Evolutionary conservation across 2,797 vertebrate genomes (phyloP).

Genomic region (Sebastes matsubarae): DNA sequence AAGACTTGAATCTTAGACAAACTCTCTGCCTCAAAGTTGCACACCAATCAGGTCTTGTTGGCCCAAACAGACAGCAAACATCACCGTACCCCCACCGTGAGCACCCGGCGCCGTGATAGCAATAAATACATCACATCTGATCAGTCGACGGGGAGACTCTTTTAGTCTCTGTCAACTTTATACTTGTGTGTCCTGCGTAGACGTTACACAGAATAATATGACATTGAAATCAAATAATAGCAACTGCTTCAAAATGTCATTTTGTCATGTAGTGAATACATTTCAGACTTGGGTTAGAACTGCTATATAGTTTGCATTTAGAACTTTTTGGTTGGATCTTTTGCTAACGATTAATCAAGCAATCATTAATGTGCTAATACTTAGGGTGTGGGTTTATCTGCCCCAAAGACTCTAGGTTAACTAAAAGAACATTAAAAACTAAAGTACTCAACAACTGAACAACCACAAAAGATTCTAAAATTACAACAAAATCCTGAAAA

Average conservation of each 20-base stretch:
- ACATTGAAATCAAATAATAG: not conserved
- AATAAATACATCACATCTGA: not conserved
- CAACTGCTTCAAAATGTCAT: too few relatives aligned
- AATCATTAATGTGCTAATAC: not conserved
- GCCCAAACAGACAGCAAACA: not conserved
- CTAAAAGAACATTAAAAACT: not conserved
- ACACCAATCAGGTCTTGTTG: not conserved
- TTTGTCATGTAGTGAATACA: not conserved
- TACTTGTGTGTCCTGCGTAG: not conserved
- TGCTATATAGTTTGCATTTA: not conserved
- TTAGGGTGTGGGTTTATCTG: not conserved
- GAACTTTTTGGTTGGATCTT: not conserved
- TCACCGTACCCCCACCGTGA: not conserved
- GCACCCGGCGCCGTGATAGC: not conserved
- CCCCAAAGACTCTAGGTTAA: not conserved
- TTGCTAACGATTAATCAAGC: not conserved
- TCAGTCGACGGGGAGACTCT: not conserved
- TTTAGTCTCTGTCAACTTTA: not conserved
- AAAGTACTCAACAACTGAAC: not conserved
- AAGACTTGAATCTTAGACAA: conserved; percentile 7
- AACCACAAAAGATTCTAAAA: not conserved
- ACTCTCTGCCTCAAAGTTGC: not conserved
- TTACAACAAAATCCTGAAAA: not conserved
- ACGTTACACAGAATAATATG: not conserved
- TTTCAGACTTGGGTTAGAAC: not conserved